These are phyloP conservation scores for Syngnathoides biaculeatus DNA, from an alignment of 2,113 vertebrate genomes.

Conservation along the genomic window DNA sequence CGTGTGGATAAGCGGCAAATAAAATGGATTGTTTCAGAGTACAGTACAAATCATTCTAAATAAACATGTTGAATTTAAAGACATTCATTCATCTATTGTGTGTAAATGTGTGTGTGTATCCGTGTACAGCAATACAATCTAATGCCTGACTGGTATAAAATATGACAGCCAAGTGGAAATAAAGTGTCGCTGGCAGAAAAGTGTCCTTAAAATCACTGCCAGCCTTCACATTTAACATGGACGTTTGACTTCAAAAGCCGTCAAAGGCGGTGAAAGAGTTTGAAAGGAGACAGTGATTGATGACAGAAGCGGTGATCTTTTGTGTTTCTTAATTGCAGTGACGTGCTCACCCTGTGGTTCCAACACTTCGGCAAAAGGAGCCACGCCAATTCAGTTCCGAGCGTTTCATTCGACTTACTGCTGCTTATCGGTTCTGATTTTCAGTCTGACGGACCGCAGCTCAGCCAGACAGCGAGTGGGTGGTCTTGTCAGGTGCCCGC, in stretches of 20 bases:
- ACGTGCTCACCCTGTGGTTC: neutral
- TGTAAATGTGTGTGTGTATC: too few relatives aligned
- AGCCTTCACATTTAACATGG: too few relatives aligned
- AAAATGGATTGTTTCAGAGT: too few relatives aligned
- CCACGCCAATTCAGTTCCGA: conserved; percentile 1
- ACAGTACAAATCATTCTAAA: neutral
- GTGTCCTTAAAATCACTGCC: too few relatives aligned
- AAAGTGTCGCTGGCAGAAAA: neutral
- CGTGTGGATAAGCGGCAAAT: too few relatives aligned
- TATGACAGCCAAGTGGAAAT: neutral
- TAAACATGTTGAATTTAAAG: neutral
- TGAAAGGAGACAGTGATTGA: conserved; percentile 9
- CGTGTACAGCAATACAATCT: neutral
- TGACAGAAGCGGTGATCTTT: conserved; percentile 21
- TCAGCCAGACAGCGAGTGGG: conserved; percentile 28
- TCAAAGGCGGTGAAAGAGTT: too few relatives aligned
- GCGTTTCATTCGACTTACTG: conserved; percentile 16
- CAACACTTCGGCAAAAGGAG: conserved; percentile 13
- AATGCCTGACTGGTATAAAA: conserved; percentile 8
- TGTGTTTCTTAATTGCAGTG: conserved; percentile 8
- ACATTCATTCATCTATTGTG: conserved; percentile 10
- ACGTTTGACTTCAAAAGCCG: too few relatives aligned
- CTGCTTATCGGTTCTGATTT: conserved; percentile 3
- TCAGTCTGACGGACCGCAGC: conserved; percentile 17
- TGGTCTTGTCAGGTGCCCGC: conserved; percentile 25